phyloP scores from a whole-genome alignment of 2,113 vertebrate genomes.

The Chaetura pelagica region DNA sequence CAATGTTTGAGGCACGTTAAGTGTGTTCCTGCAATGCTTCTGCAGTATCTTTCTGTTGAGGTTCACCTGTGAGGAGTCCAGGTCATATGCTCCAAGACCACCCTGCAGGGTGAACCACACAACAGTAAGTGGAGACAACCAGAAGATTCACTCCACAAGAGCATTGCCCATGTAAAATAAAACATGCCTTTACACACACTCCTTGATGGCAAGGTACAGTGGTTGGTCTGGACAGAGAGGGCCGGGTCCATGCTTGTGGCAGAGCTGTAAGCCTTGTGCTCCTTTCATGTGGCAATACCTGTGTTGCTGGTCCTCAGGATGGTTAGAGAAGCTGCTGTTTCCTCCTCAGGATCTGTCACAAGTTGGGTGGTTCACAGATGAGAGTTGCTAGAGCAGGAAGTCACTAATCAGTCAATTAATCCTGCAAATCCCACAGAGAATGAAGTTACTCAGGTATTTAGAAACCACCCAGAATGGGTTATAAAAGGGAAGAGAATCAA shows the following conservation, averaged over 20 bases:
- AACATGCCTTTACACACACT: background rate
- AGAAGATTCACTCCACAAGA: background rate
- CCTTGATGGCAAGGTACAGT: background rate
- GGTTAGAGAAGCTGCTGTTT: background rate
- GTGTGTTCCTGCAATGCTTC: background rate
- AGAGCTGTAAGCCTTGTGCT: background rate
- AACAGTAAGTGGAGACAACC: background rate
- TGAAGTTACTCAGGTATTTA: background rate
- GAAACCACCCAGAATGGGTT: background rate
- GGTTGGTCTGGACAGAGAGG: background rate
- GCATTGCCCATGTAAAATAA: background rate
- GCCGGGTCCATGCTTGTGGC: fast-evolving
- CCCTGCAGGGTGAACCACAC: background rate
- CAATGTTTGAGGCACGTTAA: background rate
- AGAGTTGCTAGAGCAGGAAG: background rate
- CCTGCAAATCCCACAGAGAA: background rate
- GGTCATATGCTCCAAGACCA: background rate
- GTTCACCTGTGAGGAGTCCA: background rate
- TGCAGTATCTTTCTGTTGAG: background rate
- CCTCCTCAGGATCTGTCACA: background rate
- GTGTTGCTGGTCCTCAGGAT: background rate
- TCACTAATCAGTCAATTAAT: background rate
- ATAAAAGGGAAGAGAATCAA: background rate
- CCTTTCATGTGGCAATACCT: background rate
- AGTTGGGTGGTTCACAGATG: background rate